Evolutionary conservation across 2,113 vertebrate genomes (phyloP).

Genomic region (Anguilla rostrata): DNA sequence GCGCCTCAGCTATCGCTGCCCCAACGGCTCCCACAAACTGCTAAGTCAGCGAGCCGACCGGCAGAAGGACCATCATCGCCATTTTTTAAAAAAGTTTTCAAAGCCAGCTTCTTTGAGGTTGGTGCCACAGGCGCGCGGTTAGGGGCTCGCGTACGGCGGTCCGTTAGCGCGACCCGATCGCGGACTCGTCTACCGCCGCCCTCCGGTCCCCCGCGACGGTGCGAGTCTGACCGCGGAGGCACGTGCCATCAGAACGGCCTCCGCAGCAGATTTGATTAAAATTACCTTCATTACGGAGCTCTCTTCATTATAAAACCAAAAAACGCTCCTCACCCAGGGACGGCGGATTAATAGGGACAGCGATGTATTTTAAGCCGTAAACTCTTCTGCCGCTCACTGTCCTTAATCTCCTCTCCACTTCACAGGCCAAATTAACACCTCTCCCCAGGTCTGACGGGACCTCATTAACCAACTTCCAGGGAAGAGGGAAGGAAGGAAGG

Average conservation of each 20-base stretch:
- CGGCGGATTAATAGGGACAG: conserved; percentile 81
- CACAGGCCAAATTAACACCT: conserved; percentile 83
- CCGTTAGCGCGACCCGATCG: conserved; percentile 62
- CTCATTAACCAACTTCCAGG: conserved; percentile 81
- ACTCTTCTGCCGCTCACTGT: conserved; percentile 79
- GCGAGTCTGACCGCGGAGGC: conserved; percentile 53
- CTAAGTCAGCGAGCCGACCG: neutral
- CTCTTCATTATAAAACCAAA: conserved; percentile 78
- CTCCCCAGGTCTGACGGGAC: conserved; percentile 80
- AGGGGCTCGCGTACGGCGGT: neutral
- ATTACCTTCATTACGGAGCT: conserved; percentile 78
- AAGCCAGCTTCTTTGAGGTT: neutral
- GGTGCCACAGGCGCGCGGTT: conserved; percentile 21
- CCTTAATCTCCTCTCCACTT: conserved; percentile 83
- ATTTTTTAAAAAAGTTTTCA: conserved; percentile 30
- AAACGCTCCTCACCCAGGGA: conserved; percentile 74
- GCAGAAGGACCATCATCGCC: neutral
- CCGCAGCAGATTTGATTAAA: conserved; percentile 71
- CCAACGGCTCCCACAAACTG: too few species aligned
- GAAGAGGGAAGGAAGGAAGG: conserved; percentile 43
- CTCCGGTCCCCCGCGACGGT: conserved; percentile 52
- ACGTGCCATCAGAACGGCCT: conserved; percentile 50
- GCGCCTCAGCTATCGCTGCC: too few species aligned
- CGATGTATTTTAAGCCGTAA: conserved; percentile 82
- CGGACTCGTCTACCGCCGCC: conserved; percentile 47